Base-by-base conservation (phyloP, 2,113 vertebrate genomes). In the Phalacrocorax brasilianus region DNA sequence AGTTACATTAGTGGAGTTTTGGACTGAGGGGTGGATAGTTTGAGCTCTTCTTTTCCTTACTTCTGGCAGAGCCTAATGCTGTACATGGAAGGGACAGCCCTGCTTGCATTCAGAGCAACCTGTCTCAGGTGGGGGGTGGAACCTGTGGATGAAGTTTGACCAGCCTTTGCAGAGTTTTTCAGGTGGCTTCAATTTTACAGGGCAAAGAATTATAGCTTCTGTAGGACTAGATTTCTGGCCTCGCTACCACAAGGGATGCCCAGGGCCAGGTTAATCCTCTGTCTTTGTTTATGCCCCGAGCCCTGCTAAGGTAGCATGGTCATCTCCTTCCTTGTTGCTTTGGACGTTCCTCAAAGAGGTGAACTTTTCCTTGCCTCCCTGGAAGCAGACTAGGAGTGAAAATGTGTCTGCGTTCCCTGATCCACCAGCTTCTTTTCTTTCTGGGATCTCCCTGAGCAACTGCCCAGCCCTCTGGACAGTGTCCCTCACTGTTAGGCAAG, bases 391-490 rank as follows among this genome's bases (percentile, higher is more conserved):
- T 62, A 42, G 70, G 55, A 92, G 45, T 24, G 38, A 81, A 33
- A 55, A 50, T 74, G 68, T 58, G 44, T 47, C 76, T 26, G 11
- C 21, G 14, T 73, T 80, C 78, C 52, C 77, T 13, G 35, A 72
- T 78, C 47, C 35, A 28, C 18, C 32, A 13, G 32, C 45, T 84
- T 68, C 28, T 95, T 93, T 92, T 53, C 70, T 82, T 89, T 76
- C 44, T 79, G 62, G 19, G 19, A 80, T 94, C 86, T 78, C 92
- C 91, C 89, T 56, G 88, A 89, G 79, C 88, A 94, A 88, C 65
- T 88, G 65, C 38, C 11, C 58, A 56, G 49, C 40, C 13, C 26
- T 62, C 78, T 79, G 68, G 45, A 86, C 86, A 32, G 26, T 8
- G 65, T 63, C 18, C 11, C 20, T 58, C 50, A 74, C 38, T 9